Base-by-base conservation (phyloP, 2,888 invertebrate species). In the Drosophila rellima region DNA sequence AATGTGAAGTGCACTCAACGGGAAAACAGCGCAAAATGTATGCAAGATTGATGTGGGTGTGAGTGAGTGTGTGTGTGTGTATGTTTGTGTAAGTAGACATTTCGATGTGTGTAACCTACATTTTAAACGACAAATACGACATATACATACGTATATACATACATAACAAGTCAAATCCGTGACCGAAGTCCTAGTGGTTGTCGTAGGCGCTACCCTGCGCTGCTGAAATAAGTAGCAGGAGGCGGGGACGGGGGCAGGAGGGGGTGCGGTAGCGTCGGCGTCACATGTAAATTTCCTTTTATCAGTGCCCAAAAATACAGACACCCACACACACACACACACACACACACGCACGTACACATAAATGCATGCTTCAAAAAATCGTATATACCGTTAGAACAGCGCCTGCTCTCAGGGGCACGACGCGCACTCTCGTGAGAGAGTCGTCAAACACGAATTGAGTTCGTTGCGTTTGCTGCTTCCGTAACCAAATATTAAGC, bases 71-170 rank as follows among this genome's bases (percentile, higher is more conserved):
- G 35, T 63, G 47, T 66, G 37, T 63, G 20, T 52, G 37, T 40
- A 45, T 33, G 35, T 57, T 11, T 54, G 54, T 56, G 11, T 40
- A 15, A 42, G 62, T 45, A 57, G 47, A 55, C 44, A 45, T 70
- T 65, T 86, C 33, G 59, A 65, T 80, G 83, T 89, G 89, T 89
- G 89, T 83, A 83, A 83, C 83, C 89, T 82, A 83, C 89, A 83
- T 89, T 89, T 89, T 68, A 75, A 83, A 67, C 88, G 85, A 76
- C 88, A 73, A 62, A 67, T 70, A 57, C 71, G 47, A 18, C 23
- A 50, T 33, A 44, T 18, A 33, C 31, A 61, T 45, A 45, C 18
- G 51, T 15, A 51, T 15, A 60, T 20, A 50, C 48, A 44, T 23
- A 59, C 17, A 63, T 64, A 80, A 72, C 71, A 83, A 81, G 85